A percentile compares a stretch with the other conserved stretches of the same genome.
These are phyloP conservation scores for Hylyphantes graminicola DNA, from an alignment of 1,140 invertebrate species.

Conservation along the genomic window DNA sequence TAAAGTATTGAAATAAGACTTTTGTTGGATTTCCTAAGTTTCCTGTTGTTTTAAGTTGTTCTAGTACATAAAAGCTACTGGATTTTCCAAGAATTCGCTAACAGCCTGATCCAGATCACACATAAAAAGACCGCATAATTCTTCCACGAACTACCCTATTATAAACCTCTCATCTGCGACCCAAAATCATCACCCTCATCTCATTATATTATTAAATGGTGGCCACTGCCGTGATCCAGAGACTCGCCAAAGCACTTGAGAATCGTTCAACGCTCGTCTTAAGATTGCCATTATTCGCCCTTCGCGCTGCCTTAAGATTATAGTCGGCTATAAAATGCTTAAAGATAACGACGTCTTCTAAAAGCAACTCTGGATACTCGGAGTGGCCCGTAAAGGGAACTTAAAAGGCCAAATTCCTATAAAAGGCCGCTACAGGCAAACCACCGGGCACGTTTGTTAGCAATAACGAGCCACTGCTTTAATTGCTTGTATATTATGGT, in stretches of 20 bases:
- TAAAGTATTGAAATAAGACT: too few species aligned
- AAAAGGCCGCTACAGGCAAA: too few species aligned
- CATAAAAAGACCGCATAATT: too few species aligned
- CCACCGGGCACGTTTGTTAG: too few species aligned
- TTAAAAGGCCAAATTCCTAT: too few species aligned
- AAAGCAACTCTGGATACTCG: slow-evolving; percentile 25
- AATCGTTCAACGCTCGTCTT: slow-evolving; percentile 42
- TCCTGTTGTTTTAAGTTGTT: too few species aligned
- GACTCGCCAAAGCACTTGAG: slow-evolving; percentile 14
- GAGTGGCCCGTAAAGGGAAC: neutral
- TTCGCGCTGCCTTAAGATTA: slow-evolving; percentile 37
- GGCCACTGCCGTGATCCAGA: slow-evolving; percentile 5
- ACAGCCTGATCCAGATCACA: too few species aligned
- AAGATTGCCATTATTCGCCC: slow-evolving; percentile 41
- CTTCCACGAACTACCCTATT: neutral
- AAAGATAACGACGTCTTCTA: slow-evolving; percentile 38
- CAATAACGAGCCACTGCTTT: too few species aligned
- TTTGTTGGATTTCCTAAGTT: too few species aligned
- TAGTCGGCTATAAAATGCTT: slow-evolving; percentile 44
- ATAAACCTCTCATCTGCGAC: slow-evolving; percentile 40
- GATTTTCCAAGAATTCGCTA: too few species aligned
- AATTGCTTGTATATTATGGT: too few species aligned
- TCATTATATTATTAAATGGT: slow-evolving; percentile 44
- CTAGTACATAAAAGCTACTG: too few species aligned
- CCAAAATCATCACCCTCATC: slow-evolving; percentile 32